Evolutionary conservation across 2,888 invertebrate species (phyloP).

Genomic region (Pseudanteris insignis): DNA sequence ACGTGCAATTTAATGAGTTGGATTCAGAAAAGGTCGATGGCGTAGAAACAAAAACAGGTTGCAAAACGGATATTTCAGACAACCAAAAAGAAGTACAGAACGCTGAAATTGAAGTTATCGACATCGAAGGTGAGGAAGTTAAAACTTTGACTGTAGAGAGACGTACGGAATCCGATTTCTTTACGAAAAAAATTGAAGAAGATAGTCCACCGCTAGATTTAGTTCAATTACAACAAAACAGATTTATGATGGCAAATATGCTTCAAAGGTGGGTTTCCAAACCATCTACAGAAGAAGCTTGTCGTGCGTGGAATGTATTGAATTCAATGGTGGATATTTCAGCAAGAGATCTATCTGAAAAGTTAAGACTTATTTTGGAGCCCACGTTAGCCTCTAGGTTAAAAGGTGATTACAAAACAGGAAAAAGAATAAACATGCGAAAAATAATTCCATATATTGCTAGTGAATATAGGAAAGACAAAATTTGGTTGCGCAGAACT

Average conservation of each 20-base stretch:
- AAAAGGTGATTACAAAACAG: constrained; percentile 95
- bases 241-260: constrained; percentile 57
- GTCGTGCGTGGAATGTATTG: constrained; percentile 72
- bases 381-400: constrained; percentile 92
- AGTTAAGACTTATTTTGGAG: constrained; percentile 91
- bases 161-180: constrained; percentile 79
- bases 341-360: constrained; percentile 90
- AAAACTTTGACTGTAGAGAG: constrained; percentile 75
- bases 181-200: constrained; percentile 69
- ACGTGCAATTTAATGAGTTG: constrained; percentile 65
- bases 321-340: constrained; percentile 72
- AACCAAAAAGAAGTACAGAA: constrained; percentile 8
- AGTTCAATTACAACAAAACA: constrained; percentile 46
- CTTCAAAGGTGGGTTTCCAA: constrained; percentile 56
- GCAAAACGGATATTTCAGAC: constrained; percentile 3
- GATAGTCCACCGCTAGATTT: constrained; percentile 5
- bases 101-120: constrained; percentile 60
- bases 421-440: constrained; percentile 97
- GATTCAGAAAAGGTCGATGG: constrained; percentile 68
- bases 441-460: constrained; percentile 99
- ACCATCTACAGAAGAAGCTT: constrained; percentile 67
- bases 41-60: constrained; percentile 64
- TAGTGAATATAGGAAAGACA: constrained; percentile 97
- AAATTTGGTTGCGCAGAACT: constrained; percentile 96
- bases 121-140: constrained; percentile 80